A percentile compares a stretch with the other conserved stretches of the same genome.
phyloP scores from a whole-genome alignment of 2,888 invertebrate genomes.

The Trissonchulus sp. region DNA sequence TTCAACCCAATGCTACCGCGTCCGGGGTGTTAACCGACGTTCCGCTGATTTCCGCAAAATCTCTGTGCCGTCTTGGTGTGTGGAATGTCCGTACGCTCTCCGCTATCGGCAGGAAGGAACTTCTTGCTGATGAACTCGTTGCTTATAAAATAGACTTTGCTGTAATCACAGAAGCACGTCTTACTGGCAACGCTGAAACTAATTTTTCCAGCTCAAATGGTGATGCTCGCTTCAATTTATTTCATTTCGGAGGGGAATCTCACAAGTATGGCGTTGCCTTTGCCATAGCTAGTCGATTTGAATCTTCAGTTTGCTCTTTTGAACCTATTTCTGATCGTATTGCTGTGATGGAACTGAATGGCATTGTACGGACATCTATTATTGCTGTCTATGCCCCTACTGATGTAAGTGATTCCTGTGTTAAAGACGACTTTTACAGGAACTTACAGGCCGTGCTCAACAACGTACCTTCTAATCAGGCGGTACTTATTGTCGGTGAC shows the following conservation, averaged over 20 bases:
- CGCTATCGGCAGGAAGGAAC: slow-evolving; percentile 5
- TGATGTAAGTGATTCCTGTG: slow-evolving; percentile 2
- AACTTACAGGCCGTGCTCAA: slow-evolving; percentile 2
- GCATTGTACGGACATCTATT: slow-evolving; percentile 1
- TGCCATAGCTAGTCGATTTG: slow-evolving; percentile 7
- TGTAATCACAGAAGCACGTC: slow-evolving; percentile 7
- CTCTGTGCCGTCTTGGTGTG: not conserved
- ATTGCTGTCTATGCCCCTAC: slow-evolving; percentile 1
- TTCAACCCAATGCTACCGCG: slow-evolving; percentile 6
- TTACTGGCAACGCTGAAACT: not conserved
- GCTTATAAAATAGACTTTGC: slow-evolving; percentile 7
- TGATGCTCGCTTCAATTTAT: slow-evolving; percentile 5
- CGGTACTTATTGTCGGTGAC: slow-evolving; percentile 7
- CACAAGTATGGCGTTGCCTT: slow-evolving; percentile 5
- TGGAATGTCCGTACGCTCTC: slow-evolving; percentile 7
- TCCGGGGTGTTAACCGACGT: slow-evolving; percentile 9
- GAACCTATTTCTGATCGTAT: slow-evolving; percentile 2
- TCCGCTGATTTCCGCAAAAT: slow-evolving; percentile 6
- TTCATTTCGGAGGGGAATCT: slow-evolving; percentile 6
- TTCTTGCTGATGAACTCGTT: slow-evolving; percentile 2
- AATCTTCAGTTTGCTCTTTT: slow-evolving; percentile 2
- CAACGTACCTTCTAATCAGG: slow-evolving; percentile 1
- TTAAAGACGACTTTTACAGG: slow-evolving; percentile 10
- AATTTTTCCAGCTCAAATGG: not conserved
- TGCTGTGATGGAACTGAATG: slow-evolving; percentile 11